These are phyloP conservation scores for Aphodius sticticus DNA, from an alignment of 2,888 invertebrate genomes.

Conservation along the genomic window DNA sequence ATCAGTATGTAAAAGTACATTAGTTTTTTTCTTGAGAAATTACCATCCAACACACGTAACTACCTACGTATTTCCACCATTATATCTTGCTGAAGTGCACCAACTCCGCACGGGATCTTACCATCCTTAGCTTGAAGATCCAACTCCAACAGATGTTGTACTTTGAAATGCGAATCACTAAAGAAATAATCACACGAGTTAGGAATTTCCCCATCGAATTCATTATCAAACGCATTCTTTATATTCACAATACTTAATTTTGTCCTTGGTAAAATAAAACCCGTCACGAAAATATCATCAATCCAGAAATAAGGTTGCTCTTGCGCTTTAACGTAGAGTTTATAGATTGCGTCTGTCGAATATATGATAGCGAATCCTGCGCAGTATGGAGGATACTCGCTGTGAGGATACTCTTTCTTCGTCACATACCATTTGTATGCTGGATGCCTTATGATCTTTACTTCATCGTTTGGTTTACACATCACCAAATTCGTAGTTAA, in stretches of 20 bases:
- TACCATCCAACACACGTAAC: neutral
- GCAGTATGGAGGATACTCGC: constrained; percentile 78
- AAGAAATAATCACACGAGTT: neutral
- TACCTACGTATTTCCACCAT: neutral
- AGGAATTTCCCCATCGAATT: neutral
- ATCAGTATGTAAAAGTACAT: no score
- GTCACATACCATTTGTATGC: constrained; percentile 18
- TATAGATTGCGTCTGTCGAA: constrained; percentile 65
- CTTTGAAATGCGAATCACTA: neutral
- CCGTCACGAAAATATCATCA: constrained; percentile 76
- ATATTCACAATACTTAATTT: constrained; percentile 65
- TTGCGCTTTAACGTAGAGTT: constrained; percentile 65
- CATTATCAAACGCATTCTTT: constrained; percentile 39
- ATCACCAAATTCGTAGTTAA: constrained; percentile 70
- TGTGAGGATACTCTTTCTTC: constrained; percentile 69
- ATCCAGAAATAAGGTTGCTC: constrained; percentile 38
- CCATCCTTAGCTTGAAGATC: neutral
- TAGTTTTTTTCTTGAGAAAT: no score
- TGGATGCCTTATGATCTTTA: neutral
- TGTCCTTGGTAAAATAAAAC: constrained; percentile 60
- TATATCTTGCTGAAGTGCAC: neutral
- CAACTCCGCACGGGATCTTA: neutral
- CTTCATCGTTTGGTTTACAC: constrained; percentile 65
- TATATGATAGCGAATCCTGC: constrained; percentile 72
- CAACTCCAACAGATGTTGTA: neutral